These are phyloP conservation scores for Balaeniceps rex DNA, from an alignment of 2,113 vertebrate species.

Conservation along the genomic window DNA sequence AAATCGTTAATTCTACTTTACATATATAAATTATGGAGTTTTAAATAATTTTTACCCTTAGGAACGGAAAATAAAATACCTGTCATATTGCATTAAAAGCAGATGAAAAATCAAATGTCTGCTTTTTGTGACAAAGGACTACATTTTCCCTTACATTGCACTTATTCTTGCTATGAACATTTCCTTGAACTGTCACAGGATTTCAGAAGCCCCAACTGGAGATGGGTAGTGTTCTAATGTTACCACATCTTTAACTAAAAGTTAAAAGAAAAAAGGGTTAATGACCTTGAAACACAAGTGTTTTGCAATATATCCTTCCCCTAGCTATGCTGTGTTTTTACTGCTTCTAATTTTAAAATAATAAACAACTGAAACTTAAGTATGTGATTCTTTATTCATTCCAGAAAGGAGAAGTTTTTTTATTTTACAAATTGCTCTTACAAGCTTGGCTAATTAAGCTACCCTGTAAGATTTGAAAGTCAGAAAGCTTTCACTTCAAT, in stretches of 20 bases:
- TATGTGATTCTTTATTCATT: background rate
- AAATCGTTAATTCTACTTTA: background rate
- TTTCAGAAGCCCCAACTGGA: background rate
- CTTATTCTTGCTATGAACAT: background rate
- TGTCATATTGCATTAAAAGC: background rate
- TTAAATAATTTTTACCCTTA: background rate
- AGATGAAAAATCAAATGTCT: background rate
- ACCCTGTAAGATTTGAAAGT: background rate
- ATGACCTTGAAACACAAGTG: background rate
- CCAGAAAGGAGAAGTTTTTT: background rate
- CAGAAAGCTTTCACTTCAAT: background rate
- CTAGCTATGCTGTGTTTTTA: background rate
- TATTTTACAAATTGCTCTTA: background rate
- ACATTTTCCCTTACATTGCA: background rate
- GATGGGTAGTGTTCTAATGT: background rate
- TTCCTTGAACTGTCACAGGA: background rate
- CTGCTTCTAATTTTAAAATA: background rate
- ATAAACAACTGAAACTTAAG: background rate
- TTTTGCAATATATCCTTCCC: background rate
- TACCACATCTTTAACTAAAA: background rate
- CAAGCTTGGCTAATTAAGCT: background rate
- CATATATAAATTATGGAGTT: background rate
- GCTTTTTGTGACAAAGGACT: background rate
- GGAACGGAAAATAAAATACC: background rate
- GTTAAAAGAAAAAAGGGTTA: background rate